These are phyloP conservation scores for Ptyas mucosa DNA, from an alignment of 2,113 vertebrate species.

Conservation along the genomic window DNA sequence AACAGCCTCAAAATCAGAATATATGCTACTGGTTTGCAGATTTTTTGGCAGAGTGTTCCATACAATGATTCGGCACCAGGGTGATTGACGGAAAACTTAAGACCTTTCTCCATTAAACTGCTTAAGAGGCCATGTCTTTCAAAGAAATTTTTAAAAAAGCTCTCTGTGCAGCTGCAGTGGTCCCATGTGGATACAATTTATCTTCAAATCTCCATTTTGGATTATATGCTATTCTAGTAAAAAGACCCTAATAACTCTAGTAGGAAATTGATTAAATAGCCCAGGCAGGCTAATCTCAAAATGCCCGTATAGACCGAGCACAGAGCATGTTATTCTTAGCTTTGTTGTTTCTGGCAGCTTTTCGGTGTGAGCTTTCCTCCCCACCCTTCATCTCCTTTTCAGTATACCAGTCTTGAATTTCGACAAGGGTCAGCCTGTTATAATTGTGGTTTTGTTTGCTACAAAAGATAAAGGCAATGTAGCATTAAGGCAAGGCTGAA, in stretches of 20 bases:
- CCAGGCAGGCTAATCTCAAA: constrained; percentile 48
- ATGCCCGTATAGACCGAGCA: constrained; percentile 44
- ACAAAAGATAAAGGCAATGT: constrained; percentile 47
- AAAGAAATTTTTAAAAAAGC: constrained; percentile 8
- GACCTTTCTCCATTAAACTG: neutral
- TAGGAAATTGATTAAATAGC: constrained; percentile 59
- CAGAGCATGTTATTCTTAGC: constrained; percentile 42
- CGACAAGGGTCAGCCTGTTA: constrained; percentile 39
- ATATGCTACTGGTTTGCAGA: neutral
- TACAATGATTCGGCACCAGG: rapidly evolving
- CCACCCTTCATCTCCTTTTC: neutral
- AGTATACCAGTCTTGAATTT: constrained; percentile 55
- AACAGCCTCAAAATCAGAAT: neutral
- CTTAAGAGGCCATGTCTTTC: neutral
- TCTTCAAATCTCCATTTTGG: neutral
- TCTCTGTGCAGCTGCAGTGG: neutral
- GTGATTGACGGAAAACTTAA: rapidly evolving
- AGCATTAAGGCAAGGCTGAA: constrained; percentile 39
- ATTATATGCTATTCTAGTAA: neutral
- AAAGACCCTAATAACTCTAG: constrained; percentile 37
- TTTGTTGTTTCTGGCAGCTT: constrained; percentile 24
- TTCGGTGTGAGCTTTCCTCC: constrained; percentile 15
- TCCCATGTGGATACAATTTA: constrained; percentile 10
- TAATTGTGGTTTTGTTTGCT: constrained; percentile 59
- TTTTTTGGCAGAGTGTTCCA: too few relatives aligned